phyloP scores from a whole-genome alignment of 2,113 vertebrate species.

The Zosterops lateralis region DNA sequence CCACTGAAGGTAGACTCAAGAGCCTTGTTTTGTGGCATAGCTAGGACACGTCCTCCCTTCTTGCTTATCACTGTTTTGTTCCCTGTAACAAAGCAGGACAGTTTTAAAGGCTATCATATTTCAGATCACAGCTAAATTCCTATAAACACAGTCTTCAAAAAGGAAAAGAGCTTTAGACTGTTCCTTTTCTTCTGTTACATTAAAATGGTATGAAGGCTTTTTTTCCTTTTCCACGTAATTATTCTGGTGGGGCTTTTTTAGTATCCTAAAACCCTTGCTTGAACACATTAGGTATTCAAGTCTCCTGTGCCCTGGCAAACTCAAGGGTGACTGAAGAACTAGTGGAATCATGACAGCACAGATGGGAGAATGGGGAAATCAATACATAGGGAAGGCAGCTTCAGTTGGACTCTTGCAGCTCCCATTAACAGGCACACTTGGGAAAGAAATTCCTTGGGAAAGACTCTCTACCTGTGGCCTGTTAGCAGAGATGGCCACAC shows the following conservation, averaged over 20 bases:
- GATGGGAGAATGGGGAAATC: neutral
- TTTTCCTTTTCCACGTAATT: neutral
- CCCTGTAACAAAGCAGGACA: neutral
- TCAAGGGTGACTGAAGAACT: conserved; percentile 8
- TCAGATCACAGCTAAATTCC: conserved; percentile 5
- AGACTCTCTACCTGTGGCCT: neutral
- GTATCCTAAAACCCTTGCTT: neutral
- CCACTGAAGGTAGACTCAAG: neutral
- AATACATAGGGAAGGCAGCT: neutral
- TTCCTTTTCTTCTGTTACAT: neutral
- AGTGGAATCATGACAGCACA: neutral
- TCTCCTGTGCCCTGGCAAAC: neutral
- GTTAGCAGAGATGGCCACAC: neutral
- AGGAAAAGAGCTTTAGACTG: neutral
- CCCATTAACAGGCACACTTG: neutral
- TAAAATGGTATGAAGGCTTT: neutral
- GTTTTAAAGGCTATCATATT: neutral
- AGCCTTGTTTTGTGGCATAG: neutral
- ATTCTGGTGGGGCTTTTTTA: neutral
- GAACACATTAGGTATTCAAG: conserved; percentile 10
- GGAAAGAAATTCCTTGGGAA: neutral
- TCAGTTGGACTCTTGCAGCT: neutral
- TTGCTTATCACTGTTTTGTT: neutral
- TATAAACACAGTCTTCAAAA: neutral
- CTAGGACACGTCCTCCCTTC: neutral